Evolutionary conservation across 2,888 invertebrate genomes (phyloP), one percentile per base, ranked within the genome.

Genomic region (Pecten maximus): DNA sequence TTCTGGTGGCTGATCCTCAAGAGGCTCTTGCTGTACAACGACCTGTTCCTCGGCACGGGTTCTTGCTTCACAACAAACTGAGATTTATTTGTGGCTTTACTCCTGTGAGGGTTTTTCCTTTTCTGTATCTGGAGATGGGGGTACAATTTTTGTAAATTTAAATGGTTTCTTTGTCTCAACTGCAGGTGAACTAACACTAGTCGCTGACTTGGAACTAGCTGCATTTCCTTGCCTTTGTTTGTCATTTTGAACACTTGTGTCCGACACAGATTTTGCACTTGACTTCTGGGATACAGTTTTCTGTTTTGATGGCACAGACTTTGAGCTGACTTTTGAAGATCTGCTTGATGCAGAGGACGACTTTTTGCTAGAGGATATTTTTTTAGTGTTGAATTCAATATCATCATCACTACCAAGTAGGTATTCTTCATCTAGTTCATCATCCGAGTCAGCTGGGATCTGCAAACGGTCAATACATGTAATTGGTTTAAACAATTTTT

Each of bases 91-190:
- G 2, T 28, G 4, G 74, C 35, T 12, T 74, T 74, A 74, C 35
- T 74, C 74, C 15, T 74, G n/a, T 35, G 74, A 74, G 35, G 74
- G 74, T 2, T 74, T 74, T 28, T 74, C 74, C 35, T 74, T 74
- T 8, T 74, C 74, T 28, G 10, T 35, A 74, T 74, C 74, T 0
- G 74, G 74, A 10, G 74, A 74, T 8, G 74, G 74, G 0, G 74
- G 74, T 35, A 74, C 74, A 74, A 74, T 74, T 74, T 35, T 28
- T 74, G 74, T 74, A 74, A 74, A 74, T 74, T 74, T 74, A 23
- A 74, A 74, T 35, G 74, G 28, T 35, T 74, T 35, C 35, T 74
- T 74, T 28, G 28, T 28, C 28, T 74, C 35, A 35, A 2, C 15
- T 1, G 35, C 74, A 35, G 74, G 74, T 74, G 74, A 28, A 35